Evolutionary conservation across 2,113 vertebrate genomes (phyloP), one percentile per base, ranked within the genome.

Genomic region (human (Homo sapiens)): DNA sequence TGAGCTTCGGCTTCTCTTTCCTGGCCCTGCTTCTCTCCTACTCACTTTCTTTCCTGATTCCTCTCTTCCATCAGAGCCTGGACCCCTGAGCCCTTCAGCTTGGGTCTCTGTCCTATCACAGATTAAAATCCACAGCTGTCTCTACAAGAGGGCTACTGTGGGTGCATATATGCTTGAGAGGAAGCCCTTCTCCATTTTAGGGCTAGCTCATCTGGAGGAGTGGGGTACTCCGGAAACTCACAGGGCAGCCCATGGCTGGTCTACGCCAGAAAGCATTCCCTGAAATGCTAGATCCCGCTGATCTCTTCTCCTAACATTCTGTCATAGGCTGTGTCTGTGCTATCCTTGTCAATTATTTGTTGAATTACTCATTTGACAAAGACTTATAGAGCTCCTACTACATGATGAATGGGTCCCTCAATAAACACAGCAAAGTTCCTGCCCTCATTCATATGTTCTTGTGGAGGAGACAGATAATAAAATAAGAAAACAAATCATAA

Each of bases 261-360:
- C 50, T 94, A 40, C 52, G 86, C 82, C 57, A 73, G 76, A 59
- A 66, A 57, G 87, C 78, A 17, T 18, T 64, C n/a, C 35, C 59
- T 3, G 0, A 85, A 45, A 68, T 52, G 16, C 70, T 1, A 1
- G 75, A 25, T 52, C 18, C 50, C 13, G 25, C 83, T 0, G 18
- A 8, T 32, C 2, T 45, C 57, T 40, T 81, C 45, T 64, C 83
- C 38, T 52, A 66, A 32, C 25, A 6, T 72, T 66, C 45, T 61
- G 16, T 38, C 45, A 25, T 30, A 64, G 91, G n/a, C 14, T 4
- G 32, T 11, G 14, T 22, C 85, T 82, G 73, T 43, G 25, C 13
- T 75, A n/a, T 18, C 25, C 20, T 11, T 14, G 38, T 8, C 48
- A n/a, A 2, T 22, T 32, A 72, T 43, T 59, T 40, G 9, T 25